A percentile compares a stretch with the other conserved stretches of the same genome.
phyloP scores from a whole-genome alignment of 2,797 vertebrate genomes.

The Hozukius guyotensis region DNA sequence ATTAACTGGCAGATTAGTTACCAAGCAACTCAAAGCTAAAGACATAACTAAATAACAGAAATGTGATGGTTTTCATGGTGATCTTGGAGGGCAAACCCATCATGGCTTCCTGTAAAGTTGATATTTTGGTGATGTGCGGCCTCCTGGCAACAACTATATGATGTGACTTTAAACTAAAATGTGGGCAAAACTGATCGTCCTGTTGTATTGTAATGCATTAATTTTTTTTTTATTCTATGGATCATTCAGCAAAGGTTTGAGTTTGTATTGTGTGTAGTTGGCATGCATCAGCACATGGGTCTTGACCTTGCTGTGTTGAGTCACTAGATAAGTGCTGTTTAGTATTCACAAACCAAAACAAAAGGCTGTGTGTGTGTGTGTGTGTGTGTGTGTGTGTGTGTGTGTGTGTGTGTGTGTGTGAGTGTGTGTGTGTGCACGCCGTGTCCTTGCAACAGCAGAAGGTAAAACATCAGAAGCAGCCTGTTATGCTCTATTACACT shows the following conservation, averaged over 20 bases:
- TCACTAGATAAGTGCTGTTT: conserved; percentile 57
- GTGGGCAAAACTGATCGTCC: neutral
- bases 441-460: conserved; percentile 30
- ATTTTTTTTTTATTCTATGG: neutral
- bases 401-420: neutral
- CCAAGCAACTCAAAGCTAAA: neutral
- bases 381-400: neutral
- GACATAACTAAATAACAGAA: neutral
- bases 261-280: neutral
- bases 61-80: too few species aligned
- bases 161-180: neutral
- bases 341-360: conserved; percentile 63
- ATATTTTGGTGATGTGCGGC: neutral
- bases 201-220: neutral
- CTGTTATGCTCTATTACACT: neutral
- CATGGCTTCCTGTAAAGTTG: neutral
- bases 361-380: conserved; percentile 19
- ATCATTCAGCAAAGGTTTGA: neutral
- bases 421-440: neutral
- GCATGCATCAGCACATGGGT: neutral
- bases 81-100: neutral
- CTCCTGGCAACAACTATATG: neutral
- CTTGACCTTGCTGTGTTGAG: conserved; percentile 67
- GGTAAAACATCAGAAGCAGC: neutral
- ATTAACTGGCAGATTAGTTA: neutral